Conservation (phyloP, 1,140 invertebrate genomes). For the Cryptotermes secundus region DNA sequence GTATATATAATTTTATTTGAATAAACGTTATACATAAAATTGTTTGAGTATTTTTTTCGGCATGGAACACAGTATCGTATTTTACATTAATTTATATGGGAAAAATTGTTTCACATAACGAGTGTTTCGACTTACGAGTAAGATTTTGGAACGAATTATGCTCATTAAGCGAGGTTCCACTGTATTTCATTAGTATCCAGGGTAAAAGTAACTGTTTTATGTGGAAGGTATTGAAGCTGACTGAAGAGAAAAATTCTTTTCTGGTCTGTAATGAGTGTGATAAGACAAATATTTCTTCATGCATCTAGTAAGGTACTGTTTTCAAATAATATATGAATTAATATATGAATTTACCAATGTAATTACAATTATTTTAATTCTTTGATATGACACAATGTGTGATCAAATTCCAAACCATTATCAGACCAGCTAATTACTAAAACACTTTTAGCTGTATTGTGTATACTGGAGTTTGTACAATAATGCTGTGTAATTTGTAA, state of each 20-base stretch:
- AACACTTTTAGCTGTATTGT: not conserved
- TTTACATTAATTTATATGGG: too few species aligned
- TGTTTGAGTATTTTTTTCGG: too few species aligned
- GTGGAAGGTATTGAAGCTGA: not conserved
- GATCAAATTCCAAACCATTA: constrained; percentile 9
- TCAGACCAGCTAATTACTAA: not conserved
- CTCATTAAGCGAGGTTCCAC: too few species aligned
- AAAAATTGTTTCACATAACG: too few species aligned
- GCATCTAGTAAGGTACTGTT: not conserved
- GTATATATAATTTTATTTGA: too few species aligned
- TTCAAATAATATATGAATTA: too few species aligned
- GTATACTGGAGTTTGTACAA: not conserved
- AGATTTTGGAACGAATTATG: too few species aligned
- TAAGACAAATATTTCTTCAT: not conserved
- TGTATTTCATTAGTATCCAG: not conserved
- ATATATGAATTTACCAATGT: not conserved
- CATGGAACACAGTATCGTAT: too few species aligned
- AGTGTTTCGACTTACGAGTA: too few species aligned
- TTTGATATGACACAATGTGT: not conserved
- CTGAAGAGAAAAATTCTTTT: not conserved
- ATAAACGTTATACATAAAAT: too few species aligned
- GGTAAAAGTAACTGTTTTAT: not conserved
- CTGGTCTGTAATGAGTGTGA: not conserved
- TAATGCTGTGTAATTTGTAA: not conserved
- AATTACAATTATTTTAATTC: not conserved